Evolutionary conservation across 1,140 invertebrate species (phyloP).

Genomic region (Sogatella furcifera): DNA sequence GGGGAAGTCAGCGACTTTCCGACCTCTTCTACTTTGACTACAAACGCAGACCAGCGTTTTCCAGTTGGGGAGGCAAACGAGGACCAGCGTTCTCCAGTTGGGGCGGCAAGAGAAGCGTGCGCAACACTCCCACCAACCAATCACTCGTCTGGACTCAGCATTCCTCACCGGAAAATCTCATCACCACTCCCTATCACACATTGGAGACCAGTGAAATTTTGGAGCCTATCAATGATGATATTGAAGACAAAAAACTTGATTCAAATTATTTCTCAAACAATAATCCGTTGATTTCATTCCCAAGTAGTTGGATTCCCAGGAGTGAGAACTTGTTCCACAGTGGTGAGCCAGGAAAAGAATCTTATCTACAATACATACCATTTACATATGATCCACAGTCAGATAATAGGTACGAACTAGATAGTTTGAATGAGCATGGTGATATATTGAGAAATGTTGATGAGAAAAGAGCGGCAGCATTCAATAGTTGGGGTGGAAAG

Average conservation of each 20-base stretch:
- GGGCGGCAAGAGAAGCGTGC: slow-evolving; percentile 20
- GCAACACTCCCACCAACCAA: no score
- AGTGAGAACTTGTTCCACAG: no score
- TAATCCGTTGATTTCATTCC: no score
- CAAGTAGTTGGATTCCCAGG: no score
- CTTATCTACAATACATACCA: no score
- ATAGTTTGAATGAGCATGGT: no score
- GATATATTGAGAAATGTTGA: slow-evolving; percentile 21
- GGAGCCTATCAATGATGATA: background rate
- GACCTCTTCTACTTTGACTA: background rate
- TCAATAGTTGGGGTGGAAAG: slow-evolving; percentile 19
- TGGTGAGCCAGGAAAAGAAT: no score
- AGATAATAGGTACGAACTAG: no score
- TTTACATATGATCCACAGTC: no score
- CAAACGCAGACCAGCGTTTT: slow-evolving; percentile 18
- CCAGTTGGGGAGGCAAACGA: slow-evolving; percentile 17
- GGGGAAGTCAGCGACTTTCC: slow-evolving; percentile 16
- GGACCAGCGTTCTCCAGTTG: slow-evolving; percentile 16
- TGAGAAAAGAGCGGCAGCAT: slow-evolving; percentile 23
- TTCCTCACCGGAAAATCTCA: background rate
- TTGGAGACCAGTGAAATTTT: background rate
- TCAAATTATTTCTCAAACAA: no score
- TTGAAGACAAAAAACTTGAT: no score
- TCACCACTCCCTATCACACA: background rate
- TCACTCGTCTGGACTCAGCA: background rate